Base-by-base conservation (phyloP, 1,140 invertebrate species). In the Luehdorfia chinensis region DNA sequence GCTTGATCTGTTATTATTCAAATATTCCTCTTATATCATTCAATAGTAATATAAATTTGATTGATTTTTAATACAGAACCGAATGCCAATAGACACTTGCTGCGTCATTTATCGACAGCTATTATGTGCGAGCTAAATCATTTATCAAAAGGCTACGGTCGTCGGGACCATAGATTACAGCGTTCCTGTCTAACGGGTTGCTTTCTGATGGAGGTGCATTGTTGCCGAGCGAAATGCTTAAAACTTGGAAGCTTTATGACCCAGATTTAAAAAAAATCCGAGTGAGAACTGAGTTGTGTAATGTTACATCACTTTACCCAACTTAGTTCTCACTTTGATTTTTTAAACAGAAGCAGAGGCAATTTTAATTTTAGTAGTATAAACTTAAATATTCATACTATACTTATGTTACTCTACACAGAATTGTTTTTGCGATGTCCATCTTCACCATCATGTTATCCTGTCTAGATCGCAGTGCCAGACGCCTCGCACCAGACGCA, bases 61-160 rank as follows among this genome's bases (percentile, higher is more conserved):
- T n/a, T n/a, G n/a, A n/a, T n/a, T n/a, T n/a, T n/a, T n/a, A n/a
- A n/a, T n/a, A n/a, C n/a, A n/a, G n/a, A n/a, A n/a, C n/a, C n/a
- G n/a, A n/a, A n/a, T n/a, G n/a, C n/a, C 14, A 33, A 33, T 16
- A 33, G 31, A 33, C 14, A 33, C 7, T 33, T 33, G 31, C 31
- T 33, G 14, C 31, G 31, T 16, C 31, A 33, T 33, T 33, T 33
- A 14, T 33, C 31, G 31, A 16, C 16, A 16, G 31, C 31, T 15
- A 33, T 33, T 33, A 16, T 33, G 31, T 16, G 31, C 5, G 31
- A 33, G 14, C 8, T 14, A n/a, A n/a, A 7, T 4, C 32, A 33
- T 33, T 15, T n/a, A 33, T 33, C 32, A 33, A 33, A 31, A 32
- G 7, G 15, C 15, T 33, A n/a, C 32, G 18, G 12, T 31, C 11